A percentile compares a stretch with the other conserved stretches of the same genome.
Evolutionary conservation across 2,113 vertebrate species (phyloP).

Genomic region (Eleginops maclovinus): DNA sequence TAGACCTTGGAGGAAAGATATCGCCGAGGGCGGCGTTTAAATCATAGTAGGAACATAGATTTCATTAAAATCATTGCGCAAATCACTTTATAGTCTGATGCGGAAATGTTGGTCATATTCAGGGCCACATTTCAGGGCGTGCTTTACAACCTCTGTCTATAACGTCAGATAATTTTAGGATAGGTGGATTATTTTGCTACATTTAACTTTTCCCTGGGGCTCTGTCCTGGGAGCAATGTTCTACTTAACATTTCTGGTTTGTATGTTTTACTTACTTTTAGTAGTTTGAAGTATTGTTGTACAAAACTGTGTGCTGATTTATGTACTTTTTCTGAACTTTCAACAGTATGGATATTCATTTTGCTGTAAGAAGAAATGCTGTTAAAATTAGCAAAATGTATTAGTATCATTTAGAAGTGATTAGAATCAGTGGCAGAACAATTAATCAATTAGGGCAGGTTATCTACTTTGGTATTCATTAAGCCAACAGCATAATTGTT

Average conservation of each 20-base stretch:
- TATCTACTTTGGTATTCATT: no score
- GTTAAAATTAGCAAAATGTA: no score
- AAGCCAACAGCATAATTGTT: no score
- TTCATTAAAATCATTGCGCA: conserved; percentile 29
- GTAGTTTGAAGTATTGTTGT: not conserved
- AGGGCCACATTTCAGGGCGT: not conserved
- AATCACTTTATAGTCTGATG: not conserved
- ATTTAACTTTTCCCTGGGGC: not conserved
- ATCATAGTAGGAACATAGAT: conserved; percentile 5
- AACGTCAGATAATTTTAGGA: not conserved
- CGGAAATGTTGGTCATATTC: not conserved
- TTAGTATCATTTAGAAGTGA: no score
- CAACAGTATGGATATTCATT: not conserved
- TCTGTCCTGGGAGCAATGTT: not conserved
- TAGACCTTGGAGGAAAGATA: conserved; percentile 15
- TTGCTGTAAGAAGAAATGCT: no score
- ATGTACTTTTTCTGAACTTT: not conserved
- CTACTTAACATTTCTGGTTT: no score
- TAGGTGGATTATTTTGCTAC: not conserved
- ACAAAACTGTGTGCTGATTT: no score
- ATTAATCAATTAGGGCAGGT: no score
- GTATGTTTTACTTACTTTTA: not conserved
- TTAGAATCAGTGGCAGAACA: not conserved
- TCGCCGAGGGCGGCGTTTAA: conserved; percentile 21
- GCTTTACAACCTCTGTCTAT: not conserved